Evolutionary conservation across 2,888 invertebrate genomes (phyloP).

Genomic region (Erynnis tages): DNA sequence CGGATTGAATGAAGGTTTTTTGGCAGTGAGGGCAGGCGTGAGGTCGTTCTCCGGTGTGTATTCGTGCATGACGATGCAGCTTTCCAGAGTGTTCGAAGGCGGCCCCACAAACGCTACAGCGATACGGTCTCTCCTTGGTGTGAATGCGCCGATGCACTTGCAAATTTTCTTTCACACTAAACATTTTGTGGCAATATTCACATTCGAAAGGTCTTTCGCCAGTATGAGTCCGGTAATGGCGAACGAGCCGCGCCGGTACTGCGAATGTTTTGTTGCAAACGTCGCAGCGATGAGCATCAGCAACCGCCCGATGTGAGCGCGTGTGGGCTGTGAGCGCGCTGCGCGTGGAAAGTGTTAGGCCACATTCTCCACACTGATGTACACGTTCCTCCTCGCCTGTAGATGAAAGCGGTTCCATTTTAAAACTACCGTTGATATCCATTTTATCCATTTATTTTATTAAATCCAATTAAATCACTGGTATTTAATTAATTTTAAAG

Average conservation of each 20-base stretch:
- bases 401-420: conserved; percentile 55
- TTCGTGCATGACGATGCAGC: conserved; percentile 93
- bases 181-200: conserved; percentile 95
- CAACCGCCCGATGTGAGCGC: conserved; percentile 63
- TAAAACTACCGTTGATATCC: conserved; percentile 42
- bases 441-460: no score
- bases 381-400: conserved; percentile 78
- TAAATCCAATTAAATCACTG: background rate
- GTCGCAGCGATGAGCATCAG: conserved; percentile 93
- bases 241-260: conserved; percentile 91
- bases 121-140: conserved; percentile 95
- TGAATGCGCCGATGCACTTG: conserved; percentile 95
- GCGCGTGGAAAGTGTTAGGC: conserved; percentile 88
- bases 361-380: conserved; percentile 86
- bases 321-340: conserved; percentile 89
- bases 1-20: conserved; percentile 95
- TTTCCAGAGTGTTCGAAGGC: conserved; percentile 96
- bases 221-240: conserved; percentile 94
- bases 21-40: conserved; percentile 93
- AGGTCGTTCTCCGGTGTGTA: conserved; percentile 94
- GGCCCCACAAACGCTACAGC: conserved; percentile 92
- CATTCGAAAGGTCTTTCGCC: conserved; percentile 95
- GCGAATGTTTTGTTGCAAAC: conserved; percentile 95
- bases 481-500: conserved; percentile 32
- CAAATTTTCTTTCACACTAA: conserved; percentile 95